These are phyloP conservation scores for Sebastes cheni DNA, from an alignment of 2,797 vertebrate species.

Conservation along the genomic window DNA sequence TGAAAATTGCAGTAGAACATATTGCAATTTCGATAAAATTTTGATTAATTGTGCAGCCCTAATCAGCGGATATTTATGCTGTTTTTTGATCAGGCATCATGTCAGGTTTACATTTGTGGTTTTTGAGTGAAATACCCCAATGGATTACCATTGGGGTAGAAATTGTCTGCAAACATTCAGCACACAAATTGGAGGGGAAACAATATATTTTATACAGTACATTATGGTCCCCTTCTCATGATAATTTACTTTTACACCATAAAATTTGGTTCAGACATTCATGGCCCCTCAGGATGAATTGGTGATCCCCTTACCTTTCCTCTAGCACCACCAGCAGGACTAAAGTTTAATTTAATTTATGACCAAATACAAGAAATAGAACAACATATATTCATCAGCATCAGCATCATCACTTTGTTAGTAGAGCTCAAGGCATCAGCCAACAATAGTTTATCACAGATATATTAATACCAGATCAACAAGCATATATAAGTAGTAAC, in stretches of 20 bases:
- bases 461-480: not conserved
- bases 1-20: too few species aligned
- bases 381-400: too few species aligned
- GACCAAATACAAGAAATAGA: not conserved
- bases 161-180: too few species aligned
- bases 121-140: too few species aligned
- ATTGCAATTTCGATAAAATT: fast-evolving
- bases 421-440: not conserved
- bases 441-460: not conserved
- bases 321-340: not conserved
- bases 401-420: not conserved
- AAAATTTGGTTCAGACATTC: not conserved
- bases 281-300: not conserved
- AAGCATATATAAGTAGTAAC: not conserved
- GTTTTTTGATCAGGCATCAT: too few species aligned
- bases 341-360: not conserved
- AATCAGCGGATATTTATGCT: too few species aligned
- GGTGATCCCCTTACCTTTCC: not conserved
- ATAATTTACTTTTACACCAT: not conserved
- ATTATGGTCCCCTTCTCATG: too few species aligned
- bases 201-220: too few species aligned
- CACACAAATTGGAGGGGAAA: too few species aligned
- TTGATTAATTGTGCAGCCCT: too few species aligned
- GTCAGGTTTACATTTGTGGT: too few species aligned
- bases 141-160: too few species aligned